A percentile compares a stretch with the other conserved stretches of the same genome.
These are phyloP conservation scores for Marmota flaviventris DNA, from an alignment of 2,113 vertebrate genomes.

Conservation along the genomic window DNA sequence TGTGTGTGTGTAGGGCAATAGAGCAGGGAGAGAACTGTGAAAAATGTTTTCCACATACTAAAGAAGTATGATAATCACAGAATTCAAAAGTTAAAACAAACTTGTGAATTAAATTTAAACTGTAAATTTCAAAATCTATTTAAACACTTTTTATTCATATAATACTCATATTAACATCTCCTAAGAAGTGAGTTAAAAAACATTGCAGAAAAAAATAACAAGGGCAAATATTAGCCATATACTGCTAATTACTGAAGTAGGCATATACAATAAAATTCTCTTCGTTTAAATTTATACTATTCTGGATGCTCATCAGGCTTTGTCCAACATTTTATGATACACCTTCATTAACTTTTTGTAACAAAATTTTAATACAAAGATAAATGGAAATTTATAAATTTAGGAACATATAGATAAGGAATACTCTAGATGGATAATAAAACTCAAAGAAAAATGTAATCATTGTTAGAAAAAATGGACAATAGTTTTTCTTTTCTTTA, in stretches of 20 bases:
- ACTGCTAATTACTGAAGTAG: neutral
- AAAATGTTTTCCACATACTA: neutral
- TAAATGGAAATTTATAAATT: constrained; percentile 27
- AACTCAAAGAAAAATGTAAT: constrained; percentile 1
- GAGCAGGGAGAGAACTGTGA: too few species aligned
- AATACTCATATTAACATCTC: neutral
- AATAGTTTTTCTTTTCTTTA: too few species aligned
- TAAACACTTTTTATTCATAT: neutral
- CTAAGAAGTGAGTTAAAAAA: constrained; percentile 7
- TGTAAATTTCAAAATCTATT: neutral
- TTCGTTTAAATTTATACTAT: neutral
- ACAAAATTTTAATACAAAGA: neutral
- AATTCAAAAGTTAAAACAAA: neutral
- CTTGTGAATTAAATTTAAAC: neutral
- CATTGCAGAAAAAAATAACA: neutral
- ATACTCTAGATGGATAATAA: neutral
- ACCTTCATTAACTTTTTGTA: neutral
- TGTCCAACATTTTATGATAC: neutral
- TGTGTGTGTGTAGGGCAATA: fast-evolving
- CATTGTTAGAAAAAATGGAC: neutral
- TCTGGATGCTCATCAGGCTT: neutral
- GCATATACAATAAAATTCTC: neutral
- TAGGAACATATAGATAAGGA: neutral
- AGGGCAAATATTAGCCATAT: neutral
- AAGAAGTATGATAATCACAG: neutral